Evolutionary conservation across 2,113 vertebrate genomes (phyloP), one percentile per base, ranked within the genome.

Genomic region (Limanda limanda): DNA sequence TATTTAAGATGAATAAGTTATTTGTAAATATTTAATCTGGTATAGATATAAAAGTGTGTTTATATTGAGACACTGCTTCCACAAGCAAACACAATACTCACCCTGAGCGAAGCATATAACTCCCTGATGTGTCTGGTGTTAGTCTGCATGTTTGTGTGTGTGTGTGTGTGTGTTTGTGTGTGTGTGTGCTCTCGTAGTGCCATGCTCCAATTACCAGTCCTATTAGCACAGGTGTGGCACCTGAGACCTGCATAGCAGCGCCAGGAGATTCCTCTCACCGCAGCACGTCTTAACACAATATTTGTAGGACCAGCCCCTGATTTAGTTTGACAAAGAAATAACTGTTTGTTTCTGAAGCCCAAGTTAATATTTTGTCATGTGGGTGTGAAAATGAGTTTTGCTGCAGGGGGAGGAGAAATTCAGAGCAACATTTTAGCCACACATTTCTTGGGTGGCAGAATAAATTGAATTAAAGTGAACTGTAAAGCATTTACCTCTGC

Each of bases 181-280:
- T 52, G 63, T 61, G 77, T 74, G 67, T 23, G 4, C n/a, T 72
- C 62, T 63, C 17, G 48, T 15, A 21, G 27, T 4, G 47, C 56
- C 20, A 24, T 1, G 35, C 67, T 81, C 79, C 82, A 86, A 83
- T 90, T 88, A 89, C 58, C 71, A 64, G 78, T 69, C 59, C 78
- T 78, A 69, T 80, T 86, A 88, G 74, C 70, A 55, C 65, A 86
- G 88, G 85, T 84, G 84, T 55, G 11, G 66, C 84, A 78, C 87
- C 90, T 90, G 87, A 86, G 88, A 89, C 73, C 83, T 74, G 63
- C 25, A 23, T 3, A 11, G 42, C 70, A 21, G 24, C 66, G 40
- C 10, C 13, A 62, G 73, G 83, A 81, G 68, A 71, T 64, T 37
- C 68, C 57, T 37, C 55, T 9, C 1, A 24, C 61, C 0, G 20